phyloP scores from a whole-genome alignment of 2,797 vertebrate genomes.

The Tenualosa ilisha region DNA sequence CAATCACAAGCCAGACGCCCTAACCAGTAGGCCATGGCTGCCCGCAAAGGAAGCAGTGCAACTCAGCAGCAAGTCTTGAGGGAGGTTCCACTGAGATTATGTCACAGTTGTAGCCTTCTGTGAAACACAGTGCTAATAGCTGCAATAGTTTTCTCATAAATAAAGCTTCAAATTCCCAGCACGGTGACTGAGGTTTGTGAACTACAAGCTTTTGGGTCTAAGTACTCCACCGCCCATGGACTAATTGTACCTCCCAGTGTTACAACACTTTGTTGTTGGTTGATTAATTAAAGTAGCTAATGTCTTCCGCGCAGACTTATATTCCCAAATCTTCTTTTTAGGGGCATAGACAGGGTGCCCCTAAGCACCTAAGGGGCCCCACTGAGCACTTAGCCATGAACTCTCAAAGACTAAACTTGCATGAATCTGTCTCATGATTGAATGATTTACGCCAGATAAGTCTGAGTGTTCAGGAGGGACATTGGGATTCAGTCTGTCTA shows the following conservation, averaged over 20 bases:
- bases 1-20: too few relatives aligned
- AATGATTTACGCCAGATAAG: too few relatives aligned
- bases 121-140: background rate
- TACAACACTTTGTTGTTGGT: slow-evolving; percentile 37
- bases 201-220: background rate
- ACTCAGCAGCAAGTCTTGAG: too few relatives aligned
- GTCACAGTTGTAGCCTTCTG: background rate
- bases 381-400: too few relatives aligned
- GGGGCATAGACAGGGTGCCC: background rate
- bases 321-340: slow-evolving; percentile 18
- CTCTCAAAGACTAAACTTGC: too few relatives aligned
- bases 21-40: too few relatives aligned
- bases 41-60: too few relatives aligned
- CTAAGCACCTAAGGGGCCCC: too few relatives aligned
- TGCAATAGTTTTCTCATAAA: background rate
- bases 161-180: background rate
- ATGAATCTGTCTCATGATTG: too few relatives aligned
- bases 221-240: slow-evolving; percentile 29
- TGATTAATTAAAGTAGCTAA: slow-evolving; percentile 44
- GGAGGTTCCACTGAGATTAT: background rate
- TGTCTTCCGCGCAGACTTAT: slow-evolving; percentile 31
- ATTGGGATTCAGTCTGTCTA: too few relatives aligned
- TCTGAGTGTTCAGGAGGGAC: too few relatives aligned
- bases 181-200: slow-evolving; percentile 10
- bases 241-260: slow-evolving; percentile 44